Percentiles rank a stretch among this genome's conserved stretches.
These are phyloP conservation scores for Thelaira solivaga DNA, from an alignment of 2,888 invertebrate species.

Conservation along the genomic window DNA sequence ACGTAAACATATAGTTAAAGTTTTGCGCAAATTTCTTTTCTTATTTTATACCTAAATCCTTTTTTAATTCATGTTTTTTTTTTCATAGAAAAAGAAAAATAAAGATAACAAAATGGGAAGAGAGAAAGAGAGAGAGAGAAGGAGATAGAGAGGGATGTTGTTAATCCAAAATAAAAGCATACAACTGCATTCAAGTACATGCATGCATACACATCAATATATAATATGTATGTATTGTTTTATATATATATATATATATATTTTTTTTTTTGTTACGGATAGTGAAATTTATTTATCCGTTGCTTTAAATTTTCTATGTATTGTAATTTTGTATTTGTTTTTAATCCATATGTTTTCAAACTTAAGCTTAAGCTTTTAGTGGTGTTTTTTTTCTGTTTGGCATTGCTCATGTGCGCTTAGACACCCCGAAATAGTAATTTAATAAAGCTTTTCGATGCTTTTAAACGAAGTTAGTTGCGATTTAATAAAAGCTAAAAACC, in stretches of 20 bases:
- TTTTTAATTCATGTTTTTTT: too few species aligned
- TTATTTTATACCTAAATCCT: background rate
- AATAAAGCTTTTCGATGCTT: constrained; percentile 38
- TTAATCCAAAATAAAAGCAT: too few species aligned
- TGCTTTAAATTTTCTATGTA: background rate
- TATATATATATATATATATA: too few species aligned
- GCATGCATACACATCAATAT: too few species aligned
- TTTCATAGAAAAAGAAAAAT: background rate
- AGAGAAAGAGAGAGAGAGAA: background rate
- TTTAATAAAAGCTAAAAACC: constrained; percentile 39
- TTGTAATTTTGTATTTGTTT: background rate
- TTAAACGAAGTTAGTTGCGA: constrained; percentile 53
- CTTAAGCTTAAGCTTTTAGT: constrained; percentile 40
- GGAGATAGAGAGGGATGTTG: background rate
- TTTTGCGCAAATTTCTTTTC: constrained; percentile 3
- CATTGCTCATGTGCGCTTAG: background rate
- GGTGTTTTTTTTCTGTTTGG: constrained; percentile 20
- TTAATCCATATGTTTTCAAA: constrained; percentile 65
- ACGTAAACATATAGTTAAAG: background rate
- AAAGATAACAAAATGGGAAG: too few species aligned
- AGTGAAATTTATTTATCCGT: background rate
- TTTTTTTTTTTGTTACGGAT: too few species aligned
- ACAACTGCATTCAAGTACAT: too few species aligned
- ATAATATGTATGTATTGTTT: too few species aligned
- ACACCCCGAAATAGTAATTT: constrained; percentile 40